Conservation (phyloP, 2,113 vertebrate genomes). For the Epinephelus lanceolatus region DNA sequence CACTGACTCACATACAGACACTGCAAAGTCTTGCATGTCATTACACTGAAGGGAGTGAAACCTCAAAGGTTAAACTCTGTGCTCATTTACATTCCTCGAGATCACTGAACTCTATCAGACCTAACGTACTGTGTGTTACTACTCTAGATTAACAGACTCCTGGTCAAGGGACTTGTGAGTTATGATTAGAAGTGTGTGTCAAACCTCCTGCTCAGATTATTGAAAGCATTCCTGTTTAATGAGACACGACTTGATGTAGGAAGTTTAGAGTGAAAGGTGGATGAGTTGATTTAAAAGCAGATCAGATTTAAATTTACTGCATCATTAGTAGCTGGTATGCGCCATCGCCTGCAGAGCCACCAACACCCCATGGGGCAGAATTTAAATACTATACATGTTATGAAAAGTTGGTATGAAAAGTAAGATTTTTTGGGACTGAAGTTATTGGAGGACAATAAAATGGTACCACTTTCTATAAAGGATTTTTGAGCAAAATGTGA, state of each 20-base stretch:
- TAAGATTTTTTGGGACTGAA: background rate
- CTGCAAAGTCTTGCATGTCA: background rate
- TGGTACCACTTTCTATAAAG: too few species aligned
- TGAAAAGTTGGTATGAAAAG: background rate
- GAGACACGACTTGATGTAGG: background rate
- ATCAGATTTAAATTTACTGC: background rate
- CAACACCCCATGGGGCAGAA: background rate
- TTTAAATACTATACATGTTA: slow-evolving; percentile 1
- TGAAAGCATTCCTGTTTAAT: slow-evolving; percentile 13
- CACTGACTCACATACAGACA: background rate
- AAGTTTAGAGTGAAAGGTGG: background rate
- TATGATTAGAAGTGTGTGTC: slow-evolving; percentile 30
- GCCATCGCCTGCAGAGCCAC: background rate
- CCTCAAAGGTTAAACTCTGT: background rate
- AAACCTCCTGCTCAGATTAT: slow-evolving; percentile 1
- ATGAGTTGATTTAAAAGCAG: background rate
- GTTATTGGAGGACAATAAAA: background rate
- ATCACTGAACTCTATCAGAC: slow-evolving; percentile 47
- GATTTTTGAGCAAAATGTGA: too few species aligned
- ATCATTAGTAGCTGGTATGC: background rate
- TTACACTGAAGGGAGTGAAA: background rate
- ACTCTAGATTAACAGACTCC: slow-evolving; percentile 20
- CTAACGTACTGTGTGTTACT: slow-evolving; percentile 32
- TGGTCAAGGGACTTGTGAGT: background rate
- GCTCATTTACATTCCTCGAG: slow-evolving; percentile 20